These are phyloP conservation scores for Atractosteus spatula DNA, from an alignment of 2,113 vertebrate genomes.

Conservation along the genomic window DNA sequence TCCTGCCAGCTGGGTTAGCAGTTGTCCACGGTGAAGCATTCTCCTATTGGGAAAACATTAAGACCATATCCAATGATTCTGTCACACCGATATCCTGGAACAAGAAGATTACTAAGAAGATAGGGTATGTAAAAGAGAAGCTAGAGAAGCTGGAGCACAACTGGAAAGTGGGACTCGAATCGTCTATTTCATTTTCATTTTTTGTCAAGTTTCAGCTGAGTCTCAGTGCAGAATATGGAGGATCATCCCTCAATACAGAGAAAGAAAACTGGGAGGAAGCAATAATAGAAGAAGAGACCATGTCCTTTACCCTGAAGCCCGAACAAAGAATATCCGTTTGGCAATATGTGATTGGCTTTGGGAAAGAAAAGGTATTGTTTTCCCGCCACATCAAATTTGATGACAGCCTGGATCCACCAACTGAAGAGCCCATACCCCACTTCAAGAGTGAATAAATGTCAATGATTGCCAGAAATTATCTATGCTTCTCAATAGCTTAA, in stretches of 20 bases:
- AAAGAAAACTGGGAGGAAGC: neutral
- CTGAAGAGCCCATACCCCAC: neutral
- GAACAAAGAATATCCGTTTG: neutral
- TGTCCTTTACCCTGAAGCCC: neutral
- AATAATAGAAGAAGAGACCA: neutral
- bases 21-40: neutral
- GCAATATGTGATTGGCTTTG: neutral
- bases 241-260: neutral
- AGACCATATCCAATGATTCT: neutral
- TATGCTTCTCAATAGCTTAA: too few species aligned
- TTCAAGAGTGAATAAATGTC: too few species aligned
- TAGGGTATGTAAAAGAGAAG: slow-evolving; percentile 15
- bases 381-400: slow-evolving; percentile 13
- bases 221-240: neutral
- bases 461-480: too few species aligned
- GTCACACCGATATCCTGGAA: neutral
- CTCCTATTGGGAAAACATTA: slow-evolving; percentile 6
- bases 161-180: neutral
- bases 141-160: neutral
- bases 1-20: slow-evolving; percentile 18
- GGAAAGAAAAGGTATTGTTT: neutral
- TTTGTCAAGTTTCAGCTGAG: slow-evolving; percentile 11
- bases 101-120: neutral
- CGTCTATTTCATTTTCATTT: neutral
- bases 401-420: neutral